Conservation (phyloP, 2,113 vertebrate genomes). For the Bos javanicus region DNA sequence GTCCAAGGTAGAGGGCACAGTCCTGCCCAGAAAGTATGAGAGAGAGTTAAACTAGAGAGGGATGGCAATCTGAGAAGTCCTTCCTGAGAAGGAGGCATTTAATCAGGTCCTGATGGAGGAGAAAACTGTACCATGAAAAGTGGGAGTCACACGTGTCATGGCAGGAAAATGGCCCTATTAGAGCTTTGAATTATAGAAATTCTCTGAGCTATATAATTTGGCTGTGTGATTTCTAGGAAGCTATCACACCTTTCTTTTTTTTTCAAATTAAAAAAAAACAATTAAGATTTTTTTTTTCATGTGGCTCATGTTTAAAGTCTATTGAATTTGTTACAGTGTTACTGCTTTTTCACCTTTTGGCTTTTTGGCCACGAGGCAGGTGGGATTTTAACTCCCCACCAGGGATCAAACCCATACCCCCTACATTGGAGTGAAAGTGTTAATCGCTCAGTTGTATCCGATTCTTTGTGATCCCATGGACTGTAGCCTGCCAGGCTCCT, state of each 20-base stretch:
- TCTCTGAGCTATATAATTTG: neutral
- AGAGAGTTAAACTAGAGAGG: neutral
- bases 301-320: neutral
- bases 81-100: neutral
- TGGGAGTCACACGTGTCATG: neutral
- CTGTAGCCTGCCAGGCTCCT: neutral
- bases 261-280: neutral
- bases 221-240: neutral
- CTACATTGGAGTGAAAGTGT: neutral
- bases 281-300: neutral
- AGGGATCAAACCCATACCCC: neutral
- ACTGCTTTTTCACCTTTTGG: neutral
- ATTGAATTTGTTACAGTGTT: neutral
- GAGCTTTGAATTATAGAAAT: neutral
- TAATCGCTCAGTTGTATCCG: neutral
- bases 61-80: neutral
- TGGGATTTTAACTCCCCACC: neutral
- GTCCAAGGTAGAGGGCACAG: too few species aligned
- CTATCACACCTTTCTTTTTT: neutral
- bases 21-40: neutral
- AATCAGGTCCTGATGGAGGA: neutral
- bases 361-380: neutral
- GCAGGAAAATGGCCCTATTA: neutral
- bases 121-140: neutral
- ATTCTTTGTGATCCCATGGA: neutral